Evolutionary conservation across 2,113 vertebrate genomes (phyloP), one percentile per base, ranked within the genome.

Genomic region (Leuciscus idus): DNA sequence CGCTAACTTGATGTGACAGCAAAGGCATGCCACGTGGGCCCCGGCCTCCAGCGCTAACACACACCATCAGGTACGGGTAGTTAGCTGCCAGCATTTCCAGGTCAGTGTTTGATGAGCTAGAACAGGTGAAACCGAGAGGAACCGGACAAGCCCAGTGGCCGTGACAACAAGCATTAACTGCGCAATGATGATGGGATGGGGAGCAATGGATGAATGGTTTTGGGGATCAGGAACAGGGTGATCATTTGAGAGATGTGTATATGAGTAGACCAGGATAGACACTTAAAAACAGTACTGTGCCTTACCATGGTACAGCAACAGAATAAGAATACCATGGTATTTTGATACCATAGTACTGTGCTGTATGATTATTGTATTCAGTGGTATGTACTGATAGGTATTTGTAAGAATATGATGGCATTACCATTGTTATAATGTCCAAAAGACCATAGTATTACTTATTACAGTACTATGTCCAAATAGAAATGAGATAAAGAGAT

Each of bases 121-220:
- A 81, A 74, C 81, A 87, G 81, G 52, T 84, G 86, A 84, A 79
- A 61, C 74, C 52, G 48, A 70, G 70, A 83, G 81, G 59, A 84
- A 68, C 62, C 61, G 57, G 81, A 84, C 86, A 78, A 82, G 79
- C 80, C 57, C 55, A 81, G 50, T 73, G 50, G 4, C 66, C 28
- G 26, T 83, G 81, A 83, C 81, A 83, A 73, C 64, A 83, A 83
- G 33, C 66, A 83, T 83, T 83, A 83, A 55, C 21, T 57, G 30
- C 6, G 26, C 81, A 43, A 28, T 36, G 48, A 83, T 57, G 66
- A 28, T 48, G 61, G 43, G 46, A 83, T 26, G 52, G 26, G 62
- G 26, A 68, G 46, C 19, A 28, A 82, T 68, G 80, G 80, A 64
- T 82, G 62, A 26, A 64, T 82, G 26, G 26, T 68, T 48, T 68